Evolutionary conservation across 2,113 vertebrate species (phyloP).

Genomic region (Percina caprodes): DNA sequence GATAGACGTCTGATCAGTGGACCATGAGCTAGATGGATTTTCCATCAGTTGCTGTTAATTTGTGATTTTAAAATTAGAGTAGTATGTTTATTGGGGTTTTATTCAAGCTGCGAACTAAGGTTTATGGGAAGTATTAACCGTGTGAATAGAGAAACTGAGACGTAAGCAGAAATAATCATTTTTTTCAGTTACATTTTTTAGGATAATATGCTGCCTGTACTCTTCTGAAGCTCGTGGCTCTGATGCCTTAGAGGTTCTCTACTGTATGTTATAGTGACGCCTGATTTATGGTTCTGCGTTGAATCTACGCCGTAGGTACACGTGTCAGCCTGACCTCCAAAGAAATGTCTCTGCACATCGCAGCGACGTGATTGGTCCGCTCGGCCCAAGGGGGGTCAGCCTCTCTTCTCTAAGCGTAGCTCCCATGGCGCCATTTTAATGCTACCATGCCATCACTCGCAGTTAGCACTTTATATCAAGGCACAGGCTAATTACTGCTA

Average conservation of each 20-base stretch:
- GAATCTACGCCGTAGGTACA: too few species aligned
- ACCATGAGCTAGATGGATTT: conserved; percentile 58
- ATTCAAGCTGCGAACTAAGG: conserved; percentile 52
- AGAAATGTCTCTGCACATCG: too few species aligned
- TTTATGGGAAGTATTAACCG: conserved; percentile 52
- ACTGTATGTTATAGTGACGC: conserved; percentile 49
- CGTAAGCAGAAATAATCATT: conserved; percentile 18
- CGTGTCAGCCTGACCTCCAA: too few species aligned
- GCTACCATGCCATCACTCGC: too few species aligned
- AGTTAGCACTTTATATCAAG: too few species aligned
- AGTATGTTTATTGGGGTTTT: conserved; percentile 49
- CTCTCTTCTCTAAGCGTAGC: too few species aligned
- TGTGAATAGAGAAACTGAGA: conserved; percentile 42
- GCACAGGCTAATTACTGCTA: too few species aligned
- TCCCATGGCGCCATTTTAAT: too few species aligned
- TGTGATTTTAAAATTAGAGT: conserved; percentile 64
- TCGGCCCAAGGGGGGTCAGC: too few species aligned
- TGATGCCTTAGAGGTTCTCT: conserved; percentile 71
- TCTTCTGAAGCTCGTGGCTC: conserved; percentile 49
- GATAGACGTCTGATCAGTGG: conserved; percentile 68
- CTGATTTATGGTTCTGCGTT: too few species aligned
- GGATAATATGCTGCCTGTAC: conserved; percentile 46
- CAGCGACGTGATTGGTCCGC: too few species aligned
- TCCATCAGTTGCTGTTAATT: conserved; percentile 70
- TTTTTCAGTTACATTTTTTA: conserved; percentile 36